Evolutionary conservation across 2,797 vertebrate genomes (phyloP), one percentile per base, ranked within the genome.

Genomic region (Eulemur rubriventer): DNA sequence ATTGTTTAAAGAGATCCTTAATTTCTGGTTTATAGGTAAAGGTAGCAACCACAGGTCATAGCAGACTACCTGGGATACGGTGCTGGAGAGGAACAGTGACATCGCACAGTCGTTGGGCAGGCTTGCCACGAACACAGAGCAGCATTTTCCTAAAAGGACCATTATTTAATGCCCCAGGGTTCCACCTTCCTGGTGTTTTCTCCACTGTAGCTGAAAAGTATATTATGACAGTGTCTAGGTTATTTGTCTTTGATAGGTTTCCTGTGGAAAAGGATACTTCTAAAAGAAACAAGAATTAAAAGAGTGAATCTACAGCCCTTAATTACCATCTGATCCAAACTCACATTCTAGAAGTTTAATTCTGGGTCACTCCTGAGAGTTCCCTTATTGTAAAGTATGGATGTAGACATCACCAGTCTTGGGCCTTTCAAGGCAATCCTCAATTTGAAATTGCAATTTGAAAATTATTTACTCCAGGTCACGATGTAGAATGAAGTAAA

Each of bases 391-490:
- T 81, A 84, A 96, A 97, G 35, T 41, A 81, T 11, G 7, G 88
- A 90, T 91, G 33, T 84, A 69, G 30, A 43, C 24, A 57, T 79
- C 38, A 91, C 13, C 43, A 91, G 94, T 96, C 86, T 78, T 41
- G 33, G 94, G 80, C 83, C 84, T 96, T 88, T 93, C 91, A 97
- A 97, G 96, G 89, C 96, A 94, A 38, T 81, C 70, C 88, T 67
- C 73, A 50, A 75, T 90, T 96, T 94, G 28, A 93, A 90, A 95
- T 57, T 90, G 72, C 78, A 50, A 79, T 90, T 96, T 94, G 28
- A 93, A 90, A 95, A 84, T 85, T 59, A 86, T 79, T 96, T 96
- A 91, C 73, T n/a, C 90, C 38, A 59, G 57, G 38, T 75, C n/a
- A 67, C 24, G 67, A 30, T 94, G 22, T 75, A 89, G n/a, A 67